A percentile compares a stretch with the other conserved stretches of the same genome.
These are phyloP conservation scores for Zygaena filipendulae DNA, from an alignment of 2,888 invertebrate genomes.

Conservation along the genomic window DNA sequence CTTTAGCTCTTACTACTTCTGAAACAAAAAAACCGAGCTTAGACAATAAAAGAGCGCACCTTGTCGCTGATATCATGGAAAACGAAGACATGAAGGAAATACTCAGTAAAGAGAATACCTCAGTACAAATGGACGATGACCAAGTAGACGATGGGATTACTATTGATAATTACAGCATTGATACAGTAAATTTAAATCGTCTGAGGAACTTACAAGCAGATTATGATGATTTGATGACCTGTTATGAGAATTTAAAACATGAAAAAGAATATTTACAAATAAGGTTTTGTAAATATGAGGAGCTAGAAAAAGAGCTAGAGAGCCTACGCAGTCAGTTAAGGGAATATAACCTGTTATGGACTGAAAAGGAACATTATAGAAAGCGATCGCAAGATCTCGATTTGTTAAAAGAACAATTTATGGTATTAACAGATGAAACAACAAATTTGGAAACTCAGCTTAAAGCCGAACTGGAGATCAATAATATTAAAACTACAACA, in stretches of 20 bases:
- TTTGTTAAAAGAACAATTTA: constrained; percentile 43
- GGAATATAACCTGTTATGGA: constrained; percentile 47
- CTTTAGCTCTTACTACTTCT: constrained; percentile 33
- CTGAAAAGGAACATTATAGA: constrained; percentile 50
- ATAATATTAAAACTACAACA: constrained; percentile 33
- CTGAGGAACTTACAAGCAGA: constrained; percentile 45
- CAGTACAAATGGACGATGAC: constrained; percentile 21
- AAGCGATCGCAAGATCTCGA: constrained; percentile 48
- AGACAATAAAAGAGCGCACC: constrained; percentile 45
- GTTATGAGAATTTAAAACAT: constrained; percentile 45
- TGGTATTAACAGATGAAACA: constrained; percentile 48
- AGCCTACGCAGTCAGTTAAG: constrained; percentile 32
- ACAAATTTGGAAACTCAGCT: constrained; percentile 41
- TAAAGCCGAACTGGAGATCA: constrained; percentile 51
- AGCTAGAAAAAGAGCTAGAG: constrained; percentile 41
- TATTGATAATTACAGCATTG: constrained; percentile 31
- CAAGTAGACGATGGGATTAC: constrained; percentile 21
- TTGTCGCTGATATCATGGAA: constrained; percentile 55
- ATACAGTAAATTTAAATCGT: constrained; percentile 40
- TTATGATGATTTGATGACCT: constrained; percentile 43
- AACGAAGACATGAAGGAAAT: constrained; percentile 55
- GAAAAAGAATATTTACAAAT: constrained; percentile 37
- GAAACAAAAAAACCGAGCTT: constrained; percentile 23
- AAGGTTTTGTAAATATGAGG: constrained; percentile 36
- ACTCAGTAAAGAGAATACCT: constrained; percentile 31